phyloP scores from a whole-genome alignment of 2,113 vertebrate genomes.

The Octodon degus region DNA sequence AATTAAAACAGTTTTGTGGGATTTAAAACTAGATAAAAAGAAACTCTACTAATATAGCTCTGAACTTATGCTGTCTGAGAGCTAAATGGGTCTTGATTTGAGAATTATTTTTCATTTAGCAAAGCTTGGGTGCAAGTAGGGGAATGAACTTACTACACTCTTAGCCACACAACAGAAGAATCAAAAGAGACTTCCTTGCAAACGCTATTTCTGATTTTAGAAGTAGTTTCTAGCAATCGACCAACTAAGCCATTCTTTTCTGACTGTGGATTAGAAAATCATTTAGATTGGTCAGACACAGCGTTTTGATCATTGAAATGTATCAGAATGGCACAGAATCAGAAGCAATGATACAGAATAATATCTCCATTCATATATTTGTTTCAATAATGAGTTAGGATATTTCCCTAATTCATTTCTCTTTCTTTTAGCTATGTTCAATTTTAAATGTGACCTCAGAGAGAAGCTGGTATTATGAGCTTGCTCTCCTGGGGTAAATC shows the following conservation, averaged over 20 bases:
- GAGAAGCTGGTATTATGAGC: background rate
- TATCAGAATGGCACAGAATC: background rate
- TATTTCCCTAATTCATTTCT: background rate
- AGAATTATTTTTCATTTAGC: background rate
- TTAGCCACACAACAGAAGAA: background rate
- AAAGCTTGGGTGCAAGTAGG: background rate
- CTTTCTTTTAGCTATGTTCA: background rate
- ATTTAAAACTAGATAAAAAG: background rate
- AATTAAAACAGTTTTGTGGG: background rate
- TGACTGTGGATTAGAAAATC: background rate
- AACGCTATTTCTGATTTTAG: background rate
- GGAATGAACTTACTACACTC: background rate
- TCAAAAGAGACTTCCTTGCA: background rate
- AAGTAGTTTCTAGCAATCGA: background rate
- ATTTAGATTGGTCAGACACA: background rate
- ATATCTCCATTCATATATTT: too few species aligned
- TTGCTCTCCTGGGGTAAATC: conserved; percentile 9
- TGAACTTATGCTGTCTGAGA: background rate
- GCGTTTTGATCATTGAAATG: conserved; percentile 37
- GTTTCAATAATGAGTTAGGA: background rate
- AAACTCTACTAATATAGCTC: background rate
- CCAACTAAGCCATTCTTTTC: background rate
- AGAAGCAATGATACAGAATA: background rate
- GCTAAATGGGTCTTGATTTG: background rate
- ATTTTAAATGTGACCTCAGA: background rate